Evolutionary conservation across 2,113 vertebrate genomes (phyloP), one percentile per base, ranked within the genome.

Genomic region (Tachysurus vachellii): DNA sequence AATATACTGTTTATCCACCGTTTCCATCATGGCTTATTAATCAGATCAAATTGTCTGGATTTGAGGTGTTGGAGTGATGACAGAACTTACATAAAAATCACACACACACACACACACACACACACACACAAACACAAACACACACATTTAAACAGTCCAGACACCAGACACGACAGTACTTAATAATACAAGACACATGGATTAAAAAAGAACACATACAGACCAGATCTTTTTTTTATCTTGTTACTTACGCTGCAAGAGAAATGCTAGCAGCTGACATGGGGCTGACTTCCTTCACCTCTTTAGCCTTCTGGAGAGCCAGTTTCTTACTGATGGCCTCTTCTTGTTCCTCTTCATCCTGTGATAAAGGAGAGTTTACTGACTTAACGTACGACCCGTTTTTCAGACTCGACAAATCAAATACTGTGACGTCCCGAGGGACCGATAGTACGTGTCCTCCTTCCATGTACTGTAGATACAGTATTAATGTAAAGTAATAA

Each of bases 341-440:
- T 88, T 99, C 98, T 94, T 99, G 97, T 91, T 99, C 98, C 89
- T 99, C 98, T 92, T 99, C 98, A 1, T 99, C 98, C 98, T 99
- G 87, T 83, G 56, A 87, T 81, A 86, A 31, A 85, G 61, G 7
- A 61, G 80, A 19, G 44, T 61, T 83, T 59, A 61, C 83, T 80
- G 62, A 59, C 68, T 80, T 73, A 66, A 83, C 31, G 56, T 83
- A 66, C 7, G 56, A 75, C 4, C 42, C 44, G 64, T 75, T 21
- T 50, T 82, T 83, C 28, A 36, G 12, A 71, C 9, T 23, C 73
- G 6, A 85, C 87, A 90, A 87, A 87, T 83, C 88, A 89, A 79
- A 10, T 28, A 11, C 56, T 0, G 57, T 80, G 84, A 84, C 11
- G 12, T 80, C 80, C 12, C 75, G 28, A 28, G 47, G 21, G 83